Evolutionary conservation across 2,113 vertebrate genomes (phyloP).

Genomic region (Rutilus rutilus): DNA sequence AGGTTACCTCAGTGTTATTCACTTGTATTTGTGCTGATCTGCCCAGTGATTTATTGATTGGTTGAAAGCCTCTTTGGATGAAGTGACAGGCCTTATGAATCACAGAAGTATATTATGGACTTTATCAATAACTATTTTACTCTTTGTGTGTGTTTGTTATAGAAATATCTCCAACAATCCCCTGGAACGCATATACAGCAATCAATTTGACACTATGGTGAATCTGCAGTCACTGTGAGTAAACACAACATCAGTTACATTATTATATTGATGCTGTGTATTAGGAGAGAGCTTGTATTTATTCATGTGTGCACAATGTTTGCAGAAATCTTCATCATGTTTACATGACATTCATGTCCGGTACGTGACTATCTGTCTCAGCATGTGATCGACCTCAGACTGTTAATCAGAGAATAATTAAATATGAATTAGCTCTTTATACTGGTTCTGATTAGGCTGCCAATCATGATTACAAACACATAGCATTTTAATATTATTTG

Average conservation of each 20-base stretch:
- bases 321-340: not conserved
- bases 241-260: not conserved
- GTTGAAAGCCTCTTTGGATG: not conserved
- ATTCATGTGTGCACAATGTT: not conserved
- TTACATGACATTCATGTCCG: not conserved
- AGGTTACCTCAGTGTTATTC: not conserved
- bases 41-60: not conserved
- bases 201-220: constrained; percentile 70
- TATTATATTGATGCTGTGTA: not conserved
- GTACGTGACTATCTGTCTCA: not conserved
- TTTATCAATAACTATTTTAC: constrained; percentile 14
- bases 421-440: not conserved
- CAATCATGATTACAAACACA: not conserved
- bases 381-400: not conserved
- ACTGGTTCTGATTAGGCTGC: not conserved
- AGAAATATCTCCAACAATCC: constrained; percentile 78
- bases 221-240: constrained; percentile 72
- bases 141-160: constrained; percentile 32
- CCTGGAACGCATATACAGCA: constrained; percentile 53
- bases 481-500: not conserved
- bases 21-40: not conserved
- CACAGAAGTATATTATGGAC: not conserved
- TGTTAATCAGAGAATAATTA: constrained; percentile 17
- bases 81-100: constrained; percentile 37
- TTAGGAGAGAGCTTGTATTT: not conserved